Evolutionary conservation across 2,797 vertebrate genomes (phyloP).

Genomic region (Coilia nasus): DNA sequence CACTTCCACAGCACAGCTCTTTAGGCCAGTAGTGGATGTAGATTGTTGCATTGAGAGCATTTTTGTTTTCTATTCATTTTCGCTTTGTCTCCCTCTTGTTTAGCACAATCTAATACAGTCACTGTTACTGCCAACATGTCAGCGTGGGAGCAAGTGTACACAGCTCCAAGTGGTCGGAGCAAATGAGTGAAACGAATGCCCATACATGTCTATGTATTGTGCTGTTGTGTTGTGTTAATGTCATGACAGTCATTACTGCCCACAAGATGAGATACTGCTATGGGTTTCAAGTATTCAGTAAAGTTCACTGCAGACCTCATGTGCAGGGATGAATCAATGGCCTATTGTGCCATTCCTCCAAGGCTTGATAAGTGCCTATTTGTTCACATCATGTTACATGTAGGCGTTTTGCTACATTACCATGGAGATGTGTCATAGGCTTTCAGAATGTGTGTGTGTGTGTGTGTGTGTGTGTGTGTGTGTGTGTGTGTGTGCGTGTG

Average conservation of each 20-base stretch:
- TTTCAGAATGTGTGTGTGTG: slow-evolving; percentile 29
- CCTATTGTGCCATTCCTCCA: not conserved
- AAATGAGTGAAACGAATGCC: not conserved
- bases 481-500: slow-evolving; percentile 1
- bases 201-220: not conserved
- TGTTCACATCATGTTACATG: slow-evolving; percentile 11
- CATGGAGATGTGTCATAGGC: not conserved
- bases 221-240: slow-evolving; percentile 9
- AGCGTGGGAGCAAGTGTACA: not conserved
- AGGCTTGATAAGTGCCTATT: slow-evolving; percentile 7
- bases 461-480: slow-evolving; percentile 8
- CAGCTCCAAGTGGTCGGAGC: not conserved
- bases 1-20: not conserved
- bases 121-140: not conserved
- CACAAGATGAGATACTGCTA: not conserved
- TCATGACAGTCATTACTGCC: not conserved
- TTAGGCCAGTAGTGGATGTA: not conserved
- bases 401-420: slow-evolving; percentile 10
- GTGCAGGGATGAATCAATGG: not conserved
- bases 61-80: slow-evolving; percentile 19
- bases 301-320: not conserved
- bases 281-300: not conserved
- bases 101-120: not conserved
- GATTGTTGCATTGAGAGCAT: not conserved
- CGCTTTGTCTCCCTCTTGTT: not conserved